Percentiles rank a stretch among this genome's conserved stretches.
Conservation (phyloP, 1,140 invertebrate species). For the Apis cerana region DNA sequence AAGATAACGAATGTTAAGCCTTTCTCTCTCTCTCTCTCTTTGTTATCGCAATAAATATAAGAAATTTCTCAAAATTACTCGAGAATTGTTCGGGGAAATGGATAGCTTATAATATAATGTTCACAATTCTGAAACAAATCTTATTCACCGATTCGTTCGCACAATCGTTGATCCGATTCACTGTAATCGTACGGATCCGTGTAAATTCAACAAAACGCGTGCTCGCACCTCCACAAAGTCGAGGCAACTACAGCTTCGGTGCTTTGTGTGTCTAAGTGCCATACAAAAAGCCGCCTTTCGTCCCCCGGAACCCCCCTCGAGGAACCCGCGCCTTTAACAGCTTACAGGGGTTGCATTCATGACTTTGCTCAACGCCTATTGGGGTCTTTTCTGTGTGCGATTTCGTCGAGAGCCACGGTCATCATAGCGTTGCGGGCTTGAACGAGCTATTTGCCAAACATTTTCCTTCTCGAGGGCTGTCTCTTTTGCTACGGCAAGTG, state of each 20-base stretch:
- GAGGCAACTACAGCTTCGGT: slow-evolving; percentile 67
- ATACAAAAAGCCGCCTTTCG: slow-evolving; percentile 68
- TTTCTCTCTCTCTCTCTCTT: too few relatives aligned
- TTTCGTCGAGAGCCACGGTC: slow-evolving; percentile 60
- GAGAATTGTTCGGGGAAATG: background rate
- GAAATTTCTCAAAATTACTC: background rate
- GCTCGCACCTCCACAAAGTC: slow-evolving; percentile 55
- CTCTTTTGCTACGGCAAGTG: slow-evolving; percentile 52
- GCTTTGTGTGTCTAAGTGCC: slow-evolving; percentile 70
- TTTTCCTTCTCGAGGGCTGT: slow-evolving; percentile 55
- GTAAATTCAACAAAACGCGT: slow-evolving; percentile 33
- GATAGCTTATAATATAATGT: background rate
- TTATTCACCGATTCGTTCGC: background rate
- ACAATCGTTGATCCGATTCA: slow-evolving; percentile 23
- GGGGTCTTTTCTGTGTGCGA: slow-evolving; percentile 52
- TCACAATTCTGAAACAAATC: background rate
- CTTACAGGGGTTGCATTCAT: slow-evolving; percentile 71
- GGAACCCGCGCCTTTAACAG: slow-evolving; percentile 66
- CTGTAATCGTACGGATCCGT: background rate
- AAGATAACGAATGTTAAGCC: too few relatives aligned
- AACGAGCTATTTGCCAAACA: slow-evolving; percentile 71
- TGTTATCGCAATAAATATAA: background rate
- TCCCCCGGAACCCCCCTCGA: background rate
- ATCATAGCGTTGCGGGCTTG: slow-evolving; percentile 51
- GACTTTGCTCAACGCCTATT: slow-evolving; percentile 56